Evolutionary conservation across 1,140 invertebrate genomes (phyloP), one percentile per base, ranked within the genome.

Genomic region (Geopemphigus sp.): DNA sequence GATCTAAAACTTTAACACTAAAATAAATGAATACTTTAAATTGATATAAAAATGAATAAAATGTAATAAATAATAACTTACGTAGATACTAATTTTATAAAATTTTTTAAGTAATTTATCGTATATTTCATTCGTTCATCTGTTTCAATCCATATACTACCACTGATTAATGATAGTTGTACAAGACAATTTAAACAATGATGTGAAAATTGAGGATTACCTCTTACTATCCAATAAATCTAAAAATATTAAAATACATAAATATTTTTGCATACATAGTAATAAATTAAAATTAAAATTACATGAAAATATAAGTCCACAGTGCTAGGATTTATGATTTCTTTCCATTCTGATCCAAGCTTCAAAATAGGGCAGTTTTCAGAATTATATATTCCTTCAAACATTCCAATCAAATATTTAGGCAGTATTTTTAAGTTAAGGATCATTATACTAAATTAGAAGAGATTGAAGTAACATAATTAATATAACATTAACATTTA

Each of bases 151-250:
- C 94, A 85, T 12, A 94, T 87, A 14, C 86, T 84, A 5, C 93
- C 93, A 87, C 91, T 92, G n/a, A 96, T 85, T 82, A 90, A 90
- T 0, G 91, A 90, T 53, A 96, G 86, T 84, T 96, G 94, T 15
- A 92, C 90, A 29, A 96, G 86, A 86, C 94, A 95, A 80, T 89
- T 92, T 24, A 95, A 85, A 14, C 92, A 91, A 82, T 92, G 90
- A 85, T 93, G 91, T 54, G 90, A 88, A 82, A 95, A 86, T 59
- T 92, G 89, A 15, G 90, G 90, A 84, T 92, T 89, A 45, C 89
- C 88, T 57, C 94, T 87, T 14, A 95, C 90, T 88, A 94, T 92
- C 88, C 91, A 91, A 85, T 95, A 93, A 72, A 95, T 87, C 86
- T 93, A 82, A 45, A 85, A 84, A 82, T 56, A 29, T 50, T 73